phyloP scores from a whole-genome alignment of 2,113 vertebrate species.

The Natator depressus region DNA sequence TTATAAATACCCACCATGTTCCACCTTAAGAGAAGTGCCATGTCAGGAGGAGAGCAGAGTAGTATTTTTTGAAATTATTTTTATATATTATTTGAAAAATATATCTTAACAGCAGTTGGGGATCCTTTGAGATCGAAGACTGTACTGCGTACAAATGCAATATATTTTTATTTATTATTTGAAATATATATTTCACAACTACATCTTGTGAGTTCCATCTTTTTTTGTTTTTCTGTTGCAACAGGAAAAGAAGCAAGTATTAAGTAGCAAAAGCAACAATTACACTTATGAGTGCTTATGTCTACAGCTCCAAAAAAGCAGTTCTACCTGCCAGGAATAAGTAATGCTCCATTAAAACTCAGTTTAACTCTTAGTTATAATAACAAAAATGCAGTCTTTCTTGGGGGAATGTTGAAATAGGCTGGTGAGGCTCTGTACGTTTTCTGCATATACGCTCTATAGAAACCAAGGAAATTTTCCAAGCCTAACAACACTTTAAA shows the following conservation, averaged over 20 bases:
- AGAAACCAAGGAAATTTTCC: background rate
- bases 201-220: background rate
- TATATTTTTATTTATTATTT: background rate
- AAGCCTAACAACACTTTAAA: background rate
- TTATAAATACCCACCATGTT: background rate
- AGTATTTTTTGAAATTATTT: background rate
- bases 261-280: background rate
- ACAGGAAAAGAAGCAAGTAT: background rate
- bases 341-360: background rate
- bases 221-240: background rate
- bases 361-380: background rate
- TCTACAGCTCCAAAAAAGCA: background rate
- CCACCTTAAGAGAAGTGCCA: background rate
- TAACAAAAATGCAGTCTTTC: background rate
- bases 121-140: background rate
- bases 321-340: background rate
- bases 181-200: background rate
- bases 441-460: background rate
- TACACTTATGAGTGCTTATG: background rate
- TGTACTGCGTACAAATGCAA: background rate
- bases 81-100: background rate
- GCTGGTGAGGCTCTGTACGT: background rate
- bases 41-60: background rate
- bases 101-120: background rate
- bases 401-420: background rate